Conservation (phyloP, 2,888 invertebrate species). For the Polymixis flavicincta region DNA sequence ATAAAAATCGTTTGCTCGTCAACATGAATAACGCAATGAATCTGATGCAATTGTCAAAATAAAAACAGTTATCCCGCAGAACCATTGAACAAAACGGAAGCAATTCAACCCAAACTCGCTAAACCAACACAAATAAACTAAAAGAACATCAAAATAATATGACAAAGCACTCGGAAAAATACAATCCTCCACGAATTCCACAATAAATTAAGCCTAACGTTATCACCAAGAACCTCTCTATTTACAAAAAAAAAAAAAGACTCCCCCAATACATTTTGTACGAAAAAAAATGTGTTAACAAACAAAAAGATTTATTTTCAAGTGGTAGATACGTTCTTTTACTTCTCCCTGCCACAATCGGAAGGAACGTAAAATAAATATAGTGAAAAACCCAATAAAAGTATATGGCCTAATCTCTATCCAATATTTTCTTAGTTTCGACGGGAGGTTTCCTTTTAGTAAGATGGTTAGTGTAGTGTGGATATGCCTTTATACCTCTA, state of each 20-base stretch:
- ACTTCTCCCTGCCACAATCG: slow-evolving; percentile 76
- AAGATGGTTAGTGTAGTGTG: slow-evolving; percentile 59
- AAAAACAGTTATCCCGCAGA: neutral
- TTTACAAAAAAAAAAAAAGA: slow-evolving; percentile 73
- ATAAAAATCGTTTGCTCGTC: no score
- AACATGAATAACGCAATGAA: no score
- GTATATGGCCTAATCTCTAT: slow-evolving; percentile 90
- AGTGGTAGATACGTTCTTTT: slow-evolving; percentile 85
- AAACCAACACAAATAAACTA: slow-evolving; percentile 53
- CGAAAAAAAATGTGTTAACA: slow-evolving; percentile 86
- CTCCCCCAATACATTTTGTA: slow-evolving; percentile 63
- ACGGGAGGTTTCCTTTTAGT: slow-evolving; percentile 85
- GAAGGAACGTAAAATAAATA: slow-evolving; percentile 88
- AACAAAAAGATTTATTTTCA: slow-evolving; percentile 88
- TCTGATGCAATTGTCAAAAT: no score
- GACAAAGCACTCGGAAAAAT: slow-evolving; percentile 72
- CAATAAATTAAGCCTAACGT: slow-evolving; percentile 83
- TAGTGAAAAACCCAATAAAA: slow-evolving; percentile 89
- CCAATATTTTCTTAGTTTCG: slow-evolving; percentile 90
- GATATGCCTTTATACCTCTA: slow-evolving; percentile 68
- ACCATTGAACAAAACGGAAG: slow-evolving; percentile 44
- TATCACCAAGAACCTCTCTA: slow-evolving; percentile 79
- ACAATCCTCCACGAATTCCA: slow-evolving; percentile 64
- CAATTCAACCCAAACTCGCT: slow-evolving; percentile 26
- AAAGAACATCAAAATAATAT: slow-evolving; percentile 65